Evolutionary conservation across 2,797 vertebrate species (phyloP).

Genomic region (Sebastolobus altivelis): DNA sequence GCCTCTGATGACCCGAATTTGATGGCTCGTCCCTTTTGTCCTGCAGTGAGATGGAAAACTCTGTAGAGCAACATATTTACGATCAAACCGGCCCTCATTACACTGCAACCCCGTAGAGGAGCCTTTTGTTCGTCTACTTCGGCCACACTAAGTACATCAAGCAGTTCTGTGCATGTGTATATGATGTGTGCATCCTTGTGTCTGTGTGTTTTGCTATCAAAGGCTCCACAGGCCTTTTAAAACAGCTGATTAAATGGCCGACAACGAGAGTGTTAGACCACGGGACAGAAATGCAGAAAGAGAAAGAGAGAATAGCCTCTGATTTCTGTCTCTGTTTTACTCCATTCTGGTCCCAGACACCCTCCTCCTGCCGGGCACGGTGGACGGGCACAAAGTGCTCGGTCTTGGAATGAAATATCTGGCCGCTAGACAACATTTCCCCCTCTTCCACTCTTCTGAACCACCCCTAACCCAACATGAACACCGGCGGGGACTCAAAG

Average conservation of each 20-base stretch:
- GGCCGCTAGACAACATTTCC: constrained; percentile 67
- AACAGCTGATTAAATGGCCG: constrained; percentile 68
- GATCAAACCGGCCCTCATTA: constrained; percentile 87
- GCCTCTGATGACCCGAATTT: constrained; percentile 87
- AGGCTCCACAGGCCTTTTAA: constrained; percentile 71
- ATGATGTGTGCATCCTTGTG: constrained; percentile 45
- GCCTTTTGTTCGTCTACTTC: constrained; percentile 86
- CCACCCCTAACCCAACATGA: constrained; percentile 74
- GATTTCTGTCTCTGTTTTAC: constrained; percentile 48
- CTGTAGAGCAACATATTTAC: constrained; percentile 84
- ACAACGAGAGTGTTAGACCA: constrained; percentile 60
- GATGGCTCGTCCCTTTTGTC: constrained; percentile 83
- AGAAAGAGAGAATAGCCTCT: constrained; percentile 29
- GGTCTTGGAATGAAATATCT: constrained; percentile 75
- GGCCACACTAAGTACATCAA: constrained; percentile 80
- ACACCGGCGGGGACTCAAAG: constrained; percentile 73
- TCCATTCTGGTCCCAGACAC: constrained; percentile 48
- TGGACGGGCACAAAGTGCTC: constrained; percentile 65
- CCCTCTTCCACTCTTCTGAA: constrained; percentile 68
- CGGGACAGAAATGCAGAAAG: constrained; percentile 19
- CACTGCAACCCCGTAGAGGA: constrained; percentile 80
- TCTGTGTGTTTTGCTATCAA: constrained; percentile 72
- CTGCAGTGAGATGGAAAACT: constrained; percentile 86
- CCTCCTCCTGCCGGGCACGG: constrained; percentile 53
- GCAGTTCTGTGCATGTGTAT: constrained; percentile 57